These are phyloP conservation scores for Turritopsis dohrnii DNA, from an alignment of 30 jellyfish, hydroid and myxozoan species.

Conservation along the genomic window DNA sequence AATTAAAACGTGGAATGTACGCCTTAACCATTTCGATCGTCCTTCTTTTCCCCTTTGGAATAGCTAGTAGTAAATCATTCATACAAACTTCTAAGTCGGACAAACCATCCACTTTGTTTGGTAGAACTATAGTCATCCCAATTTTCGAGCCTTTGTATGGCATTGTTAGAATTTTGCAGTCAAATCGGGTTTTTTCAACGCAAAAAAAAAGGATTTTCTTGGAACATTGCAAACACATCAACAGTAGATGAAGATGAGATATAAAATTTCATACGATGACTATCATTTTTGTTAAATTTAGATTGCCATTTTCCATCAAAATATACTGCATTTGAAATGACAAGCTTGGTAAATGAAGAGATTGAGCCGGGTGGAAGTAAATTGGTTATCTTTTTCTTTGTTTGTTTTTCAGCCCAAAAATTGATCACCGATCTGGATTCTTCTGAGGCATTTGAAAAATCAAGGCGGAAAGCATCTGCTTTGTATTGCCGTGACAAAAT, in stretches of 20 bases:
- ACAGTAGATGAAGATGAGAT: conserved; percentile 15
- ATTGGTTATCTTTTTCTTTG: conserved; percentile 51
- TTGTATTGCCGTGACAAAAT: conserved; percentile 29
- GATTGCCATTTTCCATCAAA: conserved; percentile 70
- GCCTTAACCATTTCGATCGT: conserved; percentile 20
- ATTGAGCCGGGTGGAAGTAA: conserved; percentile 43
- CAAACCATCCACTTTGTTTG: conserved; percentile 40
- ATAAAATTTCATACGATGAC: conserved; percentile 26
- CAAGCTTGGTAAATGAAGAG: conserved; percentile 48
- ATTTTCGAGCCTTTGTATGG: conserved; percentile 69
- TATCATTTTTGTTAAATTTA: conserved; percentile 28
- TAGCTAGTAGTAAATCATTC: background rate
- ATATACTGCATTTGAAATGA: conserved; percentile 71
- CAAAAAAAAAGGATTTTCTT: conserved; percentile 12
- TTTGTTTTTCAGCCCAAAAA: conserved; percentile 52
- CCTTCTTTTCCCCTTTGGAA: background rate
- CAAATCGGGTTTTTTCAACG: conserved; percentile 10
- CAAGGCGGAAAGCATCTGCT: conserved; percentile 43
- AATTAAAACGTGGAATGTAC: conserved; percentile 67
- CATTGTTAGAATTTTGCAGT: conserved; percentile 36
- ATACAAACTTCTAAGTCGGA: conserved; percentile 28
- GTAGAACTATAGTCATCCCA: conserved; percentile 61
- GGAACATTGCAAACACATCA: conserved; percentile 58
- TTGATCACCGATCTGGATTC: conserved; percentile 43
- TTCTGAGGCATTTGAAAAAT: conserved; percentile 36